Percentiles rank a stretch among this genome's conserved stretches.
Evolutionary conservation across 2,113 vertebrate genomes (phyloP).

Genomic region (Nothobranchius furzeri): DNA sequence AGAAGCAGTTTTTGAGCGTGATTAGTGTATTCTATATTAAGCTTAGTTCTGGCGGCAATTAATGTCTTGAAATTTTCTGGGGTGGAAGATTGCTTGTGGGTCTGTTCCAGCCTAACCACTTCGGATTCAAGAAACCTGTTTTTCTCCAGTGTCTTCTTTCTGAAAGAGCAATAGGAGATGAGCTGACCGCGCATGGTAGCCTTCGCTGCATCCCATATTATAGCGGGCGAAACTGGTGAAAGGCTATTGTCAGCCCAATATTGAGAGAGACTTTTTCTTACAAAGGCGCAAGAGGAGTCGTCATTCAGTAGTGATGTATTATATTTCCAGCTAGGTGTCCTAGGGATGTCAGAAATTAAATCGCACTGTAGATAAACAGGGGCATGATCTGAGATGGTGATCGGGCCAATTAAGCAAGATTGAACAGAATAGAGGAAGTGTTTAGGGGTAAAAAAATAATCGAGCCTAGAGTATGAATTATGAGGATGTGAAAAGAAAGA

Average conservation of each 20-base stretch:
- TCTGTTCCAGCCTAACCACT: background rate
- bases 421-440: background rate
- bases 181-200: background rate
- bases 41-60: too few relatives aligned
- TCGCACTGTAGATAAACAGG: background rate
- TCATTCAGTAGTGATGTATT: background rate
- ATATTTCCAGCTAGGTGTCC: background rate
- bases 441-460: background rate
- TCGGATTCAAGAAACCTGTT: background rate
- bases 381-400: background rate
- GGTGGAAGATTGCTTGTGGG: too few relatives aligned
- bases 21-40: too few relatives aligned
- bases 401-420: background rate
- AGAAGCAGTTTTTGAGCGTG: too few relatives aligned
- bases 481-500: background rate
- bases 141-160: background rate
- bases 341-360: background rate
- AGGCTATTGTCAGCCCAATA: background rate
- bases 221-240: background rate
- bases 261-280: background rate
- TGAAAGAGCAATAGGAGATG: background rate
- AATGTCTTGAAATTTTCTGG: too few relatives aligned
- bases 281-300: background rate
- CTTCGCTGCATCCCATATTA: background rate
- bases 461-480: background rate